Evolutionary conservation across 2,113 vertebrate species (phyloP), one percentile per base, ranked within the genome.

Genomic region (Romanogobio albipinnatus): DNA sequence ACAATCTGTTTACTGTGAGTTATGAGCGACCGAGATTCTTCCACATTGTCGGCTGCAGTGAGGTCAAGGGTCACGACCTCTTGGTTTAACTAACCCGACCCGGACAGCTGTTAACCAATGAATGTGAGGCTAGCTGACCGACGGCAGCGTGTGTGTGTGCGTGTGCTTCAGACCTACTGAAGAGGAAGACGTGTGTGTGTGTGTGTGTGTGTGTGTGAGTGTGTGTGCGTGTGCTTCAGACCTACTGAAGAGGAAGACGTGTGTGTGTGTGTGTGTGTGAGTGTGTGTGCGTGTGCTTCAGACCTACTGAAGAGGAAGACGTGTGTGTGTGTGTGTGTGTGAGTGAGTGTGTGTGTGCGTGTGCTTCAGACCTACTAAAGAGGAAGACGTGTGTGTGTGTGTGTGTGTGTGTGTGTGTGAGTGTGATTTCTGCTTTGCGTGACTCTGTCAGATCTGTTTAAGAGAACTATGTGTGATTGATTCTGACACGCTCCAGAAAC

Each of bases 221-320:
- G n/a, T n/a, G n/a, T n/a, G n/a, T n/a, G n/a, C n/a, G n/a, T n/a
- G n/a, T n/a, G n/a, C n/a, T n/a, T n/a, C n/a, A n/a, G n/a, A n/a
- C n/a, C n/a, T n/a, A n/a, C n/a, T n/a, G n/a, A n/a, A n/a, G n/a
- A n/a, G n/a, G n/a, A n/a, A n/a, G n/a, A n/a, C n/a, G n/a, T n/a
- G n/a, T n/a, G n/a, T n/a, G n/a, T n/a, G n/a, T n/a, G n/a, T n/a
- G n/a, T n/a, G n/a, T n/a, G n/a, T n/a, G n/a, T n/a, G n/a, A n/a
- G n/a, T n/a, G n/a, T n/a, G n/a, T n/a, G n/a, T n/a, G n/a, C n/a
- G n/a, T n/a, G n/a, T n/a, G n/a, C n/a, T 53, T 19, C 5, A 51
- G 53, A 78, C 81, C 17, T 71, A 61, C 80, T 84, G 82, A 87
- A 81, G 49, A 87, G 86, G 86, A 87, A 84, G 71, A 81, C 84